phyloP scores from a whole-genome alignment of 2,113 vertebrate genomes.

The Sarotherodon lohbergeri region DNA sequence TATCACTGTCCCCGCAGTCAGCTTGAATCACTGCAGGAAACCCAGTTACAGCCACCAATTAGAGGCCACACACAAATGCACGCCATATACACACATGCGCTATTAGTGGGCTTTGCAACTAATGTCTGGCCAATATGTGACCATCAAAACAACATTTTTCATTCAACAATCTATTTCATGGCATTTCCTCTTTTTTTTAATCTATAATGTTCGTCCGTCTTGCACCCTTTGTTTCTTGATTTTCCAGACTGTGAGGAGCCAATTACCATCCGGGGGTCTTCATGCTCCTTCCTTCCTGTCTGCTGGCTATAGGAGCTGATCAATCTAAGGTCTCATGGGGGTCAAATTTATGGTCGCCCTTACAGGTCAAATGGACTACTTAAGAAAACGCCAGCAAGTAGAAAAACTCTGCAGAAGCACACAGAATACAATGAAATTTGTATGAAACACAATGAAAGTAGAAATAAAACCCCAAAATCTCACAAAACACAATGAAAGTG shows the following conservation, averaged over 20 bases:
- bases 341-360: background rate
- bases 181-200: background rate
- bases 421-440: background rate
- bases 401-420: background rate
- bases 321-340: constrained; percentile 16
- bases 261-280: constrained; percentile 17
- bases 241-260: background rate
- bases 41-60: constrained; percentile 50
- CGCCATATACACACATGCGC: background rate
- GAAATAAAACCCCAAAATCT: background rate
- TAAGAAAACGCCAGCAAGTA: background rate
- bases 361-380: background rate
- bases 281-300: background rate
- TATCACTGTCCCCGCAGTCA: constrained; percentile 10
- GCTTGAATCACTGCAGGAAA: constrained; percentile 38
- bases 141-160: constrained; percentile 20
- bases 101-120: background rate
- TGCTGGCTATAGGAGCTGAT: constrained; percentile 27
- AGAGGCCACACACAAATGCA: constrained; percentile 15
- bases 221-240: background rate
- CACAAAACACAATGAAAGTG: background rate
- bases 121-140: background rate
- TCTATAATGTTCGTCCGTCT: background rate
- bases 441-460: background rate
- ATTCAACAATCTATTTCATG: background rate